These are phyloP conservation scores for Xestoiulus laeticollis DNA, from an alignment of 2,888 invertebrate genomes.

Conservation along the genomic window DNA sequence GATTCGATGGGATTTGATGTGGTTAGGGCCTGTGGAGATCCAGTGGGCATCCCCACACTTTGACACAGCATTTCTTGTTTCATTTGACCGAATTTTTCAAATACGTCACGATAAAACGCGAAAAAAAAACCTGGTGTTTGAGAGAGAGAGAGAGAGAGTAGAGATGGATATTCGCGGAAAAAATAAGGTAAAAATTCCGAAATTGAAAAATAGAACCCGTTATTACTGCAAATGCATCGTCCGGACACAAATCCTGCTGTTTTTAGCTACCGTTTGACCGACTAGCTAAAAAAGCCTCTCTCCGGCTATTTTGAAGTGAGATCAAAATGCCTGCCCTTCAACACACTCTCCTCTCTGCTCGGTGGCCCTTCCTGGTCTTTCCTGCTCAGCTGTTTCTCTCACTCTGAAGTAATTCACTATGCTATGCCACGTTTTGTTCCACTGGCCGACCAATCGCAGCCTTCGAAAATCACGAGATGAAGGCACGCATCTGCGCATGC, in stretches of 20 bases:
- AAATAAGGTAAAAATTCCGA: neutral
- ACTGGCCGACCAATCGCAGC: neutral
- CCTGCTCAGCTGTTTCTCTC: conserved; percentile 8
- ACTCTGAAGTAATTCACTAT: neutral
- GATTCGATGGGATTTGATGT: conserved; percentile 24
- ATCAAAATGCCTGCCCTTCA: conserved; percentile 5
- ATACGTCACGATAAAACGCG: neutral
- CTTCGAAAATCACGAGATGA: neutral
- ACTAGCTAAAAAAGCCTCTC: conserved; percentile 2
- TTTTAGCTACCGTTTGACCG: conserved; percentile 30
- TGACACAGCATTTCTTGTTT: conserved; percentile 44
- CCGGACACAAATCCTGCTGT: neutral
- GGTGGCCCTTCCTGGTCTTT: neutral
- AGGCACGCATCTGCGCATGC: neutral
- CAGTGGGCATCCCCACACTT: conserved; percentile 45
- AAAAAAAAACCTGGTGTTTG: conserved; percentile 27
- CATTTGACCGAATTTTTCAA: conserved; percentile 39
- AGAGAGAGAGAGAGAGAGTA: neutral
- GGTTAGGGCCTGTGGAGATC: conserved; percentile 43
- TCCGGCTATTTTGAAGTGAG: conserved; percentile 23
- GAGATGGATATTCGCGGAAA: conserved; percentile 9
- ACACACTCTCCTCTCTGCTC: neutral
- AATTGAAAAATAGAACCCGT: conserved; percentile 27
- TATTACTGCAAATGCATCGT: neutral
- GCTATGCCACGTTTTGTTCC: neutral